Evolutionary conservation across 2,888 invertebrate genomes (phyloP).

Genomic region (Eilema caniola): DNA sequence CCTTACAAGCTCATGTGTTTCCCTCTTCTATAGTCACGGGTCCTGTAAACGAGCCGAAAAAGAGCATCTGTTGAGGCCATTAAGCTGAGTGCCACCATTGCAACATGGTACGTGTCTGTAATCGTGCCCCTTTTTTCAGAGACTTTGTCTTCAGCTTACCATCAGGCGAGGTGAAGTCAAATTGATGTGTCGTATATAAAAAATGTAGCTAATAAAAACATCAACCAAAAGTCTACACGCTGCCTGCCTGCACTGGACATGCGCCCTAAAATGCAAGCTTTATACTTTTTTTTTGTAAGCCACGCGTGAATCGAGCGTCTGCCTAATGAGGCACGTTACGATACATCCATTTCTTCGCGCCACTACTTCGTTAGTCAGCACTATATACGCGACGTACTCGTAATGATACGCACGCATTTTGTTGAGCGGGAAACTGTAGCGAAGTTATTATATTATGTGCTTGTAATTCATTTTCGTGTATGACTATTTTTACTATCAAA

Average conservation of each 20-base stretch:
- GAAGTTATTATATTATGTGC: conserved; percentile 27
- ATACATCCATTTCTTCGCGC: conserved; percentile 67
- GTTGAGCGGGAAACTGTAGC: conserved; percentile 34
- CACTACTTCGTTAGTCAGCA: conserved; percentile 72
- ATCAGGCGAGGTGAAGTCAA: too few relatives aligned
- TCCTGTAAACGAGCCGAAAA: too few relatives aligned
- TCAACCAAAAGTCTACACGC: background rate
- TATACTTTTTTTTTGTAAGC: conserved; percentile 50
- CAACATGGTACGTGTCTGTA: too few relatives aligned
- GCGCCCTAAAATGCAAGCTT: conserved; percentile 28
- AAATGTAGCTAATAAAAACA: background rate
- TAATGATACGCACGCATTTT: conserved; percentile 59
- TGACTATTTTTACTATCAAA: background rate
- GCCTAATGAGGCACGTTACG: conserved; percentile 72
- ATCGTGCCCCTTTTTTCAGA: too few relatives aligned
- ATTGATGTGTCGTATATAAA: too few relatives aligned
- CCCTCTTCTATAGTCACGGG: too few relatives aligned
- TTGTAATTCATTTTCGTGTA: conserved; percentile 18
- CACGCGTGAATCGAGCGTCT: conserved; percentile 60
- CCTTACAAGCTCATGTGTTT: too few relatives aligned
- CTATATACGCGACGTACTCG: conserved; percentile 55
- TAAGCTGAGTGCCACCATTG: too few relatives aligned
- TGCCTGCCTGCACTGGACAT: conserved; percentile 18
- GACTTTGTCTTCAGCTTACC: too few relatives aligned
- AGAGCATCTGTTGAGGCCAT: too few relatives aligned